These are phyloP conservation scores for Sesamia nonagrioides DNA, from an alignment of 1,140 invertebrate species.

Conservation along the genomic window DNA sequence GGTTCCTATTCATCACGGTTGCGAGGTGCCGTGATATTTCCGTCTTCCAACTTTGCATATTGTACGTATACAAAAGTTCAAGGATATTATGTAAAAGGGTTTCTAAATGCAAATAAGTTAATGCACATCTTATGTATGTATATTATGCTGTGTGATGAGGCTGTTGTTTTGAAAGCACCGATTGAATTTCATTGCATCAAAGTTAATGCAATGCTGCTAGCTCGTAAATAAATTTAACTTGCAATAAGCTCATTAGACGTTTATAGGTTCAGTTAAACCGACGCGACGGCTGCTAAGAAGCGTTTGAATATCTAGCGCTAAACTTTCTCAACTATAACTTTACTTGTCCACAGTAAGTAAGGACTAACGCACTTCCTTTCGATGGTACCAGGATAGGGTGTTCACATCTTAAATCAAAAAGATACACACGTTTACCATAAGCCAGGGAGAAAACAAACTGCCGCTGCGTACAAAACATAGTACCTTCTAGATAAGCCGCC, in stretches of 20 bases:
- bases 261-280: neutral
- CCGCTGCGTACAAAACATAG: constrained; percentile 20
- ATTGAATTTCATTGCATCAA: neutral
- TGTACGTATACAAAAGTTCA: constrained; percentile 35
- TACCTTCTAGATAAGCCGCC: constrained; percentile 20
- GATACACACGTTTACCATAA: constrained; percentile 8
- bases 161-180: neutral
- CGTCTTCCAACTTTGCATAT: constrained; percentile 34
- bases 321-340: neutral
- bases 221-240: neutral
- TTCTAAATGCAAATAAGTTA: neutral
- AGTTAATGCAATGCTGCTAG: neutral
- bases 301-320: neutral
- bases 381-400: neutral
- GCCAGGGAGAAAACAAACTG: constrained; percentile 10
- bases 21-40: constrained; percentile 19
- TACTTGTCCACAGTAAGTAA: neutral
- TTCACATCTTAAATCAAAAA: constrained; percentile 21
- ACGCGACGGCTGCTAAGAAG: neutral
- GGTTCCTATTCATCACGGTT: constrained; percentile 21
- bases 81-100: constrained; percentile 24
- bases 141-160: neutral
- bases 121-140: neutral
- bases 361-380: neutral
- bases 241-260: neutral